Percentiles rank a stretch among this genome's conserved stretches.
Evolutionary conservation across 2,888 invertebrate genomes (phyloP).

Genomic region (Anthoptus insignis): DNA sequence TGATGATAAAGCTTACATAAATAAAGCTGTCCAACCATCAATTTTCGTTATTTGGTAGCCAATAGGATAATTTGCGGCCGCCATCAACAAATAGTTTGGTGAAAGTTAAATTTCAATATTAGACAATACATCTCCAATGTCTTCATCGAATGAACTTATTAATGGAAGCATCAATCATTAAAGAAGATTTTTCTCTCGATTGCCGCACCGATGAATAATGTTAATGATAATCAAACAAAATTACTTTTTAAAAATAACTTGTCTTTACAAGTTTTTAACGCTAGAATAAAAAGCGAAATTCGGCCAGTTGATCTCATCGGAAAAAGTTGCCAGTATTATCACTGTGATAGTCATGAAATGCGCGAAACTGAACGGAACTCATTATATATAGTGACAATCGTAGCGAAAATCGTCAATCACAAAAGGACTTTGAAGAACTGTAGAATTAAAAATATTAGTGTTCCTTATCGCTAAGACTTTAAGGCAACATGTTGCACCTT

Average conservation of each 20-base stretch:
- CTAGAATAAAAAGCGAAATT: conserved; percentile 20
- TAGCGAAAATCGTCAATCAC: conserved; percentile 38
- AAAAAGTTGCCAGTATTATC: conserved; percentile 34
- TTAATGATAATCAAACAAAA: too few species aligned
- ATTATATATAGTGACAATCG: conserved; percentile 42
- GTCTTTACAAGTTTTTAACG: background rate
- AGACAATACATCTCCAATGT: conserved; percentile 66
- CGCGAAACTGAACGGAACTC: conserved; percentile 39
- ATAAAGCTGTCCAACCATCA: conserved; percentile 66
- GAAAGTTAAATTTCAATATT: conserved; percentile 81
- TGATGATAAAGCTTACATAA: conserved; percentile 72
- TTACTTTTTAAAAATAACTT: background rate
- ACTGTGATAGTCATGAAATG: conserved; percentile 23
- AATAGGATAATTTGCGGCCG: conserved; percentile 60
- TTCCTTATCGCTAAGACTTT: too few species aligned
- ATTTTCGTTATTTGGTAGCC: conserved; percentile 69
- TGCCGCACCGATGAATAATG: too few species aligned
- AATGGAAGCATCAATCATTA: conserved; percentile 75
- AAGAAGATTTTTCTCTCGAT: conserved; percentile 10
- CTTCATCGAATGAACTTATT: conserved; percentile 71
- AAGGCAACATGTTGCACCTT: too few species aligned
- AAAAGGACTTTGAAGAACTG: conserved; percentile 37
- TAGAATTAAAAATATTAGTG: too few species aligned
- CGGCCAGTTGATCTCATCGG: conserved; percentile 7
- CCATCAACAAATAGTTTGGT: conserved; percentile 69